Evolutionary conservation across 2,113 vertebrate species (phyloP).

Genomic region (Bucco capensis): DNA sequence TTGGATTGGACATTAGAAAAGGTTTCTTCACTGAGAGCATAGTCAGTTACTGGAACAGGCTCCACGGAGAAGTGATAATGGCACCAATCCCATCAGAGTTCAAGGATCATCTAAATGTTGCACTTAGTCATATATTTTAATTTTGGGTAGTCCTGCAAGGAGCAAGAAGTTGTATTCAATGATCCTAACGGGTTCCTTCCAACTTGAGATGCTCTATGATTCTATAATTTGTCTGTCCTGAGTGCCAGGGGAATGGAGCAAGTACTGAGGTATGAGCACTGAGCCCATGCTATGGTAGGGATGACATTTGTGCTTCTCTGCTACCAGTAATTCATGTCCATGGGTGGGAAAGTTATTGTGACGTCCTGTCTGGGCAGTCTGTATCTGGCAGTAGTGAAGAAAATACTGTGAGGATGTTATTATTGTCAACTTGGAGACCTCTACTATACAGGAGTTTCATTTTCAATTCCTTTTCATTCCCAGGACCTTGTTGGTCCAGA

Average conservation of each 20-base stretch:
- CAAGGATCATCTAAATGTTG: accelerated
- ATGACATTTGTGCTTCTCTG: not conserved
- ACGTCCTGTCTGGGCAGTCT: not conserved
- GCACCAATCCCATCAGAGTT: not conserved
- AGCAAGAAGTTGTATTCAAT: not conserved
- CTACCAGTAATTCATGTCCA: not conserved
- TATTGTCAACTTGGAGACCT: not conserved
- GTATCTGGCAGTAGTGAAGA: not conserved
- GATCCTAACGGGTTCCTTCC: not conserved
- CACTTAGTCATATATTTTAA: not conserved
- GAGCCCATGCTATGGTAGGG: not conserved
- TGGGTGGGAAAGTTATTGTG: not conserved
- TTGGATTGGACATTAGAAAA: not conserved
- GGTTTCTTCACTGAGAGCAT: not conserved
- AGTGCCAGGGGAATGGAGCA: not conserved
- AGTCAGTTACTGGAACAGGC: not conserved
- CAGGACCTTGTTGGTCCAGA: too few species aligned
- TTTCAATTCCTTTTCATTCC: not conserved
- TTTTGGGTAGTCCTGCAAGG: not conserved
- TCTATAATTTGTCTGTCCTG: not conserved
- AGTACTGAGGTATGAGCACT: not conserved
- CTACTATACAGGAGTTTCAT: not conserved
- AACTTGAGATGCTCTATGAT: not conserved
- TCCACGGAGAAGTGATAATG: accelerated
- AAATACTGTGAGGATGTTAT: not conserved